Conservation (phyloP, 2,797 vertebrate genomes). For the Miichthys miiuy region DNA sequence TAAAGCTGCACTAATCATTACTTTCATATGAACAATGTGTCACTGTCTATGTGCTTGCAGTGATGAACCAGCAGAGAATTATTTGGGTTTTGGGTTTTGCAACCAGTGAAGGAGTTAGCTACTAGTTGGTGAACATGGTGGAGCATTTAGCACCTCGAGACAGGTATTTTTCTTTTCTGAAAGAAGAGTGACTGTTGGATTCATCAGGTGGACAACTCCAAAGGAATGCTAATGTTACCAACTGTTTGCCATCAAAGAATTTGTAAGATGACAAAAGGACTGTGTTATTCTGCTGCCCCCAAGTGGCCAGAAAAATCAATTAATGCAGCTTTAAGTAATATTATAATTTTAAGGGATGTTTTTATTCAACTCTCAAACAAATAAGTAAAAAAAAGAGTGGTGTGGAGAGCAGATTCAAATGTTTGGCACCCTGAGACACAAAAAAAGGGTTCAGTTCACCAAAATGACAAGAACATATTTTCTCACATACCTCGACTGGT, state of each 20-base stretch:
- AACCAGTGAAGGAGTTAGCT: neutral
- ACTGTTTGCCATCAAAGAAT: neutral
- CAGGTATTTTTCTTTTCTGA: conserved; percentile 7
- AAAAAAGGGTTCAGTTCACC: conserved; percentile 33
- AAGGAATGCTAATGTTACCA: neutral
- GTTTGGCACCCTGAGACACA: conserved; percentile 54
- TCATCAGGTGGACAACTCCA: conserved; percentile 3
- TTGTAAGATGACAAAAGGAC: neutral
- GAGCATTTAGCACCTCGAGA: neutral
- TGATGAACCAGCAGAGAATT: neutral
- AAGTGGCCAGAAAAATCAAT: conserved; percentile 6
- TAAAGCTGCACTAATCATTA: conserved; percentile 54
- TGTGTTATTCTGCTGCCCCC: conserved; percentile 2
- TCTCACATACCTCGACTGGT: neutral
- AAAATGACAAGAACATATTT: conserved; percentile 20
- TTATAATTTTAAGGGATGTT: neutral
- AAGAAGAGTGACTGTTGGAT: neutral
- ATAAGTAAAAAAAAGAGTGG: conserved; percentile 73
- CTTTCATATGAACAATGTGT: neutral
- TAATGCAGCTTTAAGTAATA: conserved; percentile 34
- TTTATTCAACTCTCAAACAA: conserved; percentile 22
- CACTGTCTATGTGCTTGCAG: too few relatives aligned
- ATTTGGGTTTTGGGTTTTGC: conserved; percentile 15
- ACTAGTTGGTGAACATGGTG: conserved; percentile 5
- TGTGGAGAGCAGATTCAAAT: conserved; percentile 31